Conservation (phyloP, 2,888 invertebrate genomes). For the Dasysyrphus tricinctus region DNA sequence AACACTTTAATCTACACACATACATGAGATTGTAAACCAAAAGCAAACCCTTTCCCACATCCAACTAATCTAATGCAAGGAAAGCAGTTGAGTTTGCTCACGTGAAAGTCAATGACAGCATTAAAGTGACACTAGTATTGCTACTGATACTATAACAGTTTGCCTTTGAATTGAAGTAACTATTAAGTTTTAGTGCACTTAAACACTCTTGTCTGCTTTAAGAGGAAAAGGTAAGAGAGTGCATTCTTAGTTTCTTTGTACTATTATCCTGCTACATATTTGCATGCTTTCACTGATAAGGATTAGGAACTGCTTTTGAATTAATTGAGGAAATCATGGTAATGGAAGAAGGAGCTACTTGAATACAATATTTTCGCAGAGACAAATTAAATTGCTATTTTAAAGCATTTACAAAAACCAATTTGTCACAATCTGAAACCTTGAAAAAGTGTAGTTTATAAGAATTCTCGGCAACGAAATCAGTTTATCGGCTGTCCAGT, state of each 20-base stretch:
- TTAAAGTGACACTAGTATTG: slow-evolving; percentile 30
- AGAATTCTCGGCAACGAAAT: too few species aligned
- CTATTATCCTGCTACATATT: neutral
- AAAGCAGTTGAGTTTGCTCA: slow-evolving; percentile 33
- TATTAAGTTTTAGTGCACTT: slow-evolving; percentile 64
- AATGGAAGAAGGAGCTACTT: neutral
- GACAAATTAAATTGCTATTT: neutral
- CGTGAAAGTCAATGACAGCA: slow-evolving; percentile 60
- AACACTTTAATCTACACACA: slow-evolving; percentile 45
- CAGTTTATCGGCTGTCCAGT: too few species aligned
- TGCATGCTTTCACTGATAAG: neutral
- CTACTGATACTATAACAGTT: slow-evolving; percentile 24
- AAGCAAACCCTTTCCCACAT: slow-evolving; percentile 1
- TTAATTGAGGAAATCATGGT: neutral
- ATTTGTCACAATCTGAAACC: too few species aligned
- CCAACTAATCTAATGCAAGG: slow-evolving; percentile 23
- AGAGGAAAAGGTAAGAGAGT: slow-evolving; percentile 27
- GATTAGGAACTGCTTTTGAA: neutral
- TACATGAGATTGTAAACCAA: slow-evolving; percentile 13
- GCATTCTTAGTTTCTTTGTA: neutral
- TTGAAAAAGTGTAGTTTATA: too few species aligned
- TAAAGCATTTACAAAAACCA: neutral
- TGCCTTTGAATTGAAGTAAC: slow-evolving; percentile 45
- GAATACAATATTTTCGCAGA: neutral
- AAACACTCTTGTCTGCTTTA: slow-evolving; percentile 60